phyloP scores from a whole-genome alignment of 2,888 invertebrate genomes.

The Pelosia muscerda region DNA sequence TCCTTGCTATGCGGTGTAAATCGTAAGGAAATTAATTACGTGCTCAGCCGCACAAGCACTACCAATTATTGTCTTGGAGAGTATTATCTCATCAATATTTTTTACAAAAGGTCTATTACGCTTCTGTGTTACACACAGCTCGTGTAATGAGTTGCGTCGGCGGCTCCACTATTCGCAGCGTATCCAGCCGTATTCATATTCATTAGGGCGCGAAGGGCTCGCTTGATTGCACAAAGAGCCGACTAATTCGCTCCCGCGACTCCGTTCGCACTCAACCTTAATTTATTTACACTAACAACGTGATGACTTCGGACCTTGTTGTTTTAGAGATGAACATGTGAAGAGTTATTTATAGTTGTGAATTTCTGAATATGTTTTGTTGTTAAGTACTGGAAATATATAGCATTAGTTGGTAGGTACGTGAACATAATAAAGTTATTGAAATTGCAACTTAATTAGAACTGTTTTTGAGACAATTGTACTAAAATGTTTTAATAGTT shows the following conservation, averaged over 20 bases:
- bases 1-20: too few species aligned
- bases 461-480: too few species aligned
- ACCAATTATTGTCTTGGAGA: too few species aligned
- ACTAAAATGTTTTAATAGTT: too few species aligned
- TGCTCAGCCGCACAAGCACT: too few species aligned
- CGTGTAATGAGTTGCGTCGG: conserved; percentile 74
- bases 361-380: neutral
- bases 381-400: neutral
- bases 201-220: conserved; percentile 83
- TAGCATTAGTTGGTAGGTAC: neutral
- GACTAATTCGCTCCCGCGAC: conserved; percentile 82
- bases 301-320: conserved; percentile 52
- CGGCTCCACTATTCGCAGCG: conserved; percentile 67
- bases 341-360: conserved; percentile 17
- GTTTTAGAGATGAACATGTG: conserved; percentile 36
- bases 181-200: conserved; percentile 83
- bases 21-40: too few species aligned
- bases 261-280: conserved; percentile 70
- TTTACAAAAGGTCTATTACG: conserved; percentile 24
- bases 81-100: neutral
- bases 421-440: too few species aligned
- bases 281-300: conserved; percentile 75
- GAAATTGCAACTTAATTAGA: too few species aligned
- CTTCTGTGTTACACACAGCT: conserved; percentile 56
- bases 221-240: conserved; percentile 87